These are phyloP conservation scores for Scelioninae gen. 1 DNA, from an alignment of 2,888 invertebrate genomes.

Conservation along the genomic window DNA sequence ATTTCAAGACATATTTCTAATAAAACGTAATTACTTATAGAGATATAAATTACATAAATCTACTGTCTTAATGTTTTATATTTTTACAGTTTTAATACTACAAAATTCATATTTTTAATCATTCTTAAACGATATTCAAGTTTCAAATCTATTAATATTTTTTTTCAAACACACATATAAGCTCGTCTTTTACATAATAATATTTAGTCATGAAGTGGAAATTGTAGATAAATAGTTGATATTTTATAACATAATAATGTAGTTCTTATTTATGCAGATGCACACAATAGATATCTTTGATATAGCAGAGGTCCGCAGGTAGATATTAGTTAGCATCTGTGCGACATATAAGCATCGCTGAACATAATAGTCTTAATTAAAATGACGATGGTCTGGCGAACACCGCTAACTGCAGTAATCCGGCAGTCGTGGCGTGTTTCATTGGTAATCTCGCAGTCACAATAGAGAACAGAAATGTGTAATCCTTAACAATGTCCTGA, in stretches of 20 bases:
- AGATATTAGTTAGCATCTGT: slow-evolving; percentile 40
- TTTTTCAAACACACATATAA: too few relatives aligned
- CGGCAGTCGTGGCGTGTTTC: slow-evolving; percentile 76
- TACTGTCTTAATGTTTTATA: too few relatives aligned
- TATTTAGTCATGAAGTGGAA: too few relatives aligned
- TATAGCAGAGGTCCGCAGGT: slow-evolving; percentile 13
- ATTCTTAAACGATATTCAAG: too few relatives aligned
- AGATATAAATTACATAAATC: too few relatives aligned
- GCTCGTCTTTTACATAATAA: too few relatives aligned
- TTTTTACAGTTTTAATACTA: too few relatives aligned
- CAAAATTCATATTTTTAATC: too few relatives aligned
- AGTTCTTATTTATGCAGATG: slow-evolving; percentile 8
- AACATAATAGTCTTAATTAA: slow-evolving; percentile 81
- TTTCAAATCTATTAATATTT: too few relatives aligned
- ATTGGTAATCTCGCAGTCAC: slow-evolving; percentile 78
- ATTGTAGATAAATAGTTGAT: not conserved
- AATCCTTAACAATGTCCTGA: slow-evolving; percentile 52
- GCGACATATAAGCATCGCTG: slow-evolving; percentile 67
- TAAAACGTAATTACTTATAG: too few relatives aligned
- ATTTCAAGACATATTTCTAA: too few relatives aligned
- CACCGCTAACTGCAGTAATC: slow-evolving; percentile 80
- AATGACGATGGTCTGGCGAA: slow-evolving; percentile 80
- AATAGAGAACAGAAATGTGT: slow-evolving; percentile 58
- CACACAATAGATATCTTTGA: slow-evolving; percentile 14
- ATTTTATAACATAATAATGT: not conserved